A percentile compares a stretch with the other conserved stretches of the same genome.
Conservation (phyloP, 2,888 invertebrate species). For the Uropetala carovei region DNA sequence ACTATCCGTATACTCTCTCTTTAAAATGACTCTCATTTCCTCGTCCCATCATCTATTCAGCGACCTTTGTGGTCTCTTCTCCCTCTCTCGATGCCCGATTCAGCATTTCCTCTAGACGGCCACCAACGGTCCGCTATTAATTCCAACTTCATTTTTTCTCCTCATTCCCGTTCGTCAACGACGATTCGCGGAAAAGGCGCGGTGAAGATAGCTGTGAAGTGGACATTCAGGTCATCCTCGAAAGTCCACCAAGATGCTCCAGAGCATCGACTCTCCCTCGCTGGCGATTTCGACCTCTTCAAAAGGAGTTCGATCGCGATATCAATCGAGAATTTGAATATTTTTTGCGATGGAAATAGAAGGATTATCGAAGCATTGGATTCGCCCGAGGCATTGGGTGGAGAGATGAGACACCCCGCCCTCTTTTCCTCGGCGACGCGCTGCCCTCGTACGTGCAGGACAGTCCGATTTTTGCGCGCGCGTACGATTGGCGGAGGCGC, state of each 20-base stretch:
- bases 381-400: too few species aligned
- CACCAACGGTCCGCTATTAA: not conserved
- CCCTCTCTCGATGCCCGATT: not conserved
- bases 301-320: too few species aligned
- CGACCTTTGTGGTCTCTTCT: not conserved
- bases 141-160: not conserved
- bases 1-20: too few species aligned
- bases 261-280: not conserved
- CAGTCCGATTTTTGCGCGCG: too few species aligned
- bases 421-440: not conserved
- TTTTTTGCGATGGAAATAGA: too few species aligned
- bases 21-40: too few species aligned
- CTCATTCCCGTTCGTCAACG: conserved; percentile 12
- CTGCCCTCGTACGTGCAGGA: not conserved
- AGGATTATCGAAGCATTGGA: too few species aligned
- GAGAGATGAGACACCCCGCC: not conserved
- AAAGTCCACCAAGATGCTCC: not conserved
- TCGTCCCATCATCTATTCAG: too few species aligned
- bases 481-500: not conserved
- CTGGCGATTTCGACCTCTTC: too few species aligned
- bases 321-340: too few species aligned
- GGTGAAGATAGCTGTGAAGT: not conserved
- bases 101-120: not conserved
- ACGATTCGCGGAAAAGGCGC: conserved; percentile 6
- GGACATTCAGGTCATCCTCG: conserved; percentile 15